Conservation (phyloP, 2,797 vertebrate genomes). For the Gambelia wislizenii region DNA sequence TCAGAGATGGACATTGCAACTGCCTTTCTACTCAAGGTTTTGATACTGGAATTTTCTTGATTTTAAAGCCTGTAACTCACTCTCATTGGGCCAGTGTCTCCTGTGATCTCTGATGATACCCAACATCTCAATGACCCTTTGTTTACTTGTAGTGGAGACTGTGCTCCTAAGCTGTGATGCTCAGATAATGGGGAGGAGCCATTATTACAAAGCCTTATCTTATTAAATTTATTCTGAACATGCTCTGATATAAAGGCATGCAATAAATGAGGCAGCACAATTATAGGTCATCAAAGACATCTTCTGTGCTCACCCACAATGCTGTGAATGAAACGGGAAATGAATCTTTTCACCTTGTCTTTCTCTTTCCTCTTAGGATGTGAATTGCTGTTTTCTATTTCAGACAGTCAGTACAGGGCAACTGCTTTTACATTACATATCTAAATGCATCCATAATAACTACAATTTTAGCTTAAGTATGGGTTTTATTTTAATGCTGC, state of each 20-base stretch:
- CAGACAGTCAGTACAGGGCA: neutral
- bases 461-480: constrained; percentile 37
- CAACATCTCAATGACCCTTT: too few relatives aligned
- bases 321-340: constrained; percentile 23
- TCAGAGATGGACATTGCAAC: constrained; percentile 15
- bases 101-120: too few relatives aligned
- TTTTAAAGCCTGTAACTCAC: too few relatives aligned
- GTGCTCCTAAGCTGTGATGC: too few relatives aligned
- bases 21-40: constrained; percentile 3
- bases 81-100: too few relatives aligned
- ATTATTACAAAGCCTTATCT: too few relatives aligned
- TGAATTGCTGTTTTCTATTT: neutral
- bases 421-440: neutral
- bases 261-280: constrained; percentile 5
- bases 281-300: neutral
- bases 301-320: constrained; percentile 9
- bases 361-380: neutral
- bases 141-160: too few relatives aligned
- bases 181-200: too few relatives aligned
- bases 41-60: neutral
- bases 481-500: constrained; percentile 50
- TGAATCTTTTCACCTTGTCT: constrained; percentile 34
- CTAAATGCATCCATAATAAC: constrained; percentile 20
- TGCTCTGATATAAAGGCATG: neutral
- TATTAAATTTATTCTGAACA: neutral